Conservation (phyloP, 2,888 invertebrate genomes). For the Trypoxylon attenuatum region DNA sequence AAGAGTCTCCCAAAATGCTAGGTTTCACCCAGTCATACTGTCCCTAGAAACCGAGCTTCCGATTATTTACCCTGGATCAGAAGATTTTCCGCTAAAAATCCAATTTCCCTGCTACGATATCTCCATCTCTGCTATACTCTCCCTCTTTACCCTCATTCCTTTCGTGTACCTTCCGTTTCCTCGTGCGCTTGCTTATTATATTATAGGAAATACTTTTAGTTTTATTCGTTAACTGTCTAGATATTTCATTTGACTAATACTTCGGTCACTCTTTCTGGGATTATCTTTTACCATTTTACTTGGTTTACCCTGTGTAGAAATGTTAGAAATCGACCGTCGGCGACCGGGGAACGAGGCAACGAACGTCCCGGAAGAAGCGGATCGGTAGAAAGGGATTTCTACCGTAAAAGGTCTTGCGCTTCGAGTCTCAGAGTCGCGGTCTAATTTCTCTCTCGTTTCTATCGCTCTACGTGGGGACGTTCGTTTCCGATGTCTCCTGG, state of each 20-base stretch:
- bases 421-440: background rate
- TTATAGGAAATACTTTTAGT: slow-evolving; percentile 64
- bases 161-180: slow-evolving; percentile 17
- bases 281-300: slow-evolving; percentile 58
- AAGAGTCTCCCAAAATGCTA: slow-evolving; percentile 56
- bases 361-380: background rate
- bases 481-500: slow-evolving; percentile 23
- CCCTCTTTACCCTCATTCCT: slow-evolving; percentile 24
- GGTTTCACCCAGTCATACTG: slow-evolving; percentile 38
- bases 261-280: slow-evolving; percentile 59
- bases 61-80: slow-evolving; percentile 72
- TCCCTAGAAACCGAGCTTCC: slow-evolving; percentile 65
- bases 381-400: background rate
- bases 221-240: slow-evolving; percentile 59
- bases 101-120: slow-evolving; percentile 66
- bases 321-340: slow-evolving; percentile 59
- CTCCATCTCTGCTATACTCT: slow-evolving; percentile 25
- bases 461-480: background rate
- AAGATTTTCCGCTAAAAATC: slow-evolving; percentile 69
- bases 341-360: slow-evolving; percentile 48
- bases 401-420: background rate
- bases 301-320: slow-evolving; percentile 72
- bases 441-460: background rate
- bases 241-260: slow-evolving; percentile 60
- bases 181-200: slow-evolving; percentile 50